Conservation (phyloP, 1,140 invertebrate genomes). For the Eueides isabella region DNA sequence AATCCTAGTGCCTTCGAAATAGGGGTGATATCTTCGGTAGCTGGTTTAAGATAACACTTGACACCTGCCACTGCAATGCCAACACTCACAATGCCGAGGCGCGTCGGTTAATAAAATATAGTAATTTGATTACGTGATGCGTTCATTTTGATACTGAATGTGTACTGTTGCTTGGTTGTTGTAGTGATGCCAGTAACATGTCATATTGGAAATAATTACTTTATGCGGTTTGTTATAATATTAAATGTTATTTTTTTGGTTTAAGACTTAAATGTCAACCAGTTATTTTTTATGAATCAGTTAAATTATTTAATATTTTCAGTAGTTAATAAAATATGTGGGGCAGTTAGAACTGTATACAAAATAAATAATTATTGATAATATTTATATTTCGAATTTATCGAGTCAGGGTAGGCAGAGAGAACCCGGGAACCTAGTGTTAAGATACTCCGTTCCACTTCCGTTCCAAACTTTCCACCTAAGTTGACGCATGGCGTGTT, state of each 20-base stretch:
- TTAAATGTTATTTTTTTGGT: slow-evolving; percentile 1
- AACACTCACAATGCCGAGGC: slow-evolving; percentile 63
- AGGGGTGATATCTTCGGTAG: slow-evolving; percentile 28
- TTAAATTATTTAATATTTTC: too few species aligned
- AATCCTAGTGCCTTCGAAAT: slow-evolving; percentile 37
- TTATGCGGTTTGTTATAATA: background rate
- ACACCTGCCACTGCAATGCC: slow-evolving; percentile 71
- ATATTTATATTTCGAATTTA: too few species aligned
- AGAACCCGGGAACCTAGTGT: too few species aligned
- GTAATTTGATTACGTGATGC: slow-evolving; percentile 68
- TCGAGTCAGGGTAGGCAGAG: too few species aligned
- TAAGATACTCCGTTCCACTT: too few species aligned
- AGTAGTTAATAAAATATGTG: too few species aligned
- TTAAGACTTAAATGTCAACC: too few species aligned
- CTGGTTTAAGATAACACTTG: slow-evolving; percentile 68
- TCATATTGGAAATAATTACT: background rate
- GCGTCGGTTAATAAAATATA: slow-evolving; percentile 72
- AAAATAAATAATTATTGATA: too few species aligned
- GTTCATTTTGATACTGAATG: slow-evolving; percentile 53
- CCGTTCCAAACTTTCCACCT: too few species aligned
- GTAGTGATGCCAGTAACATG: background rate
- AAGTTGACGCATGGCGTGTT: too few species aligned
- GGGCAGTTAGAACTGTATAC: too few species aligned
- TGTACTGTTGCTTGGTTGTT: slow-evolving; percentile 24
- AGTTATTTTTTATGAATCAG: too few species aligned